Evolutionary conservation across 2,888 invertebrate species (phyloP).

Genomic region (Crematogaster levior): DNA sequence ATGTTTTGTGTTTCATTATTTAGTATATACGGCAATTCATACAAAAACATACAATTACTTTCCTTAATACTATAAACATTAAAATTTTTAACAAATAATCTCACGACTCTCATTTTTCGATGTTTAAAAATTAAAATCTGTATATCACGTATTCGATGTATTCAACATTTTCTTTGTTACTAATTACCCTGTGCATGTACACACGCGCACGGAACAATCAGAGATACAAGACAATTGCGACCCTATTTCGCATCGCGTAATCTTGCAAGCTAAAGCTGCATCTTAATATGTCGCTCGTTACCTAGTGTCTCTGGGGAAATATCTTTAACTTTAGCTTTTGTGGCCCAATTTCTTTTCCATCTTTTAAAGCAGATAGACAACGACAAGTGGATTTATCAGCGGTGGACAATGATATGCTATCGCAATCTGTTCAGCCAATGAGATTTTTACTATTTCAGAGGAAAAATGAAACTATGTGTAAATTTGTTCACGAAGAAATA

Average conservation of each 20-base stretch:
- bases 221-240: constrained; percentile 41
- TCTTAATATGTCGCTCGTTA: constrained; percentile 45
- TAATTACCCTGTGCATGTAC: constrained; percentile 22
- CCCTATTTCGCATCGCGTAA: constrained; percentile 36
- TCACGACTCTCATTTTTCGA: not conserved
- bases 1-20: not conserved
- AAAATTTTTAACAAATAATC: not conserved
- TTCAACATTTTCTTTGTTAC: not conserved
- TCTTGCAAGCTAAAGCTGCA: constrained; percentile 32
- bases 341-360: constrained; percentile 16
- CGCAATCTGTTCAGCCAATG: not conserved
- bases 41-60: not conserved
- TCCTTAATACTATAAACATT: not conserved
- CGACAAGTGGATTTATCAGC: not conserved
- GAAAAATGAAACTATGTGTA: not conserved
- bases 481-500: not conserved
- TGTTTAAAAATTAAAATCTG: not conserved
- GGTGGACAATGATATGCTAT: not conserved
- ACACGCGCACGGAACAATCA: constrained; percentile 3
- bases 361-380: constrained; percentile 3
- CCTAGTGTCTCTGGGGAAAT: constrained; percentile 34
- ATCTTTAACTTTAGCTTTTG: constrained; percentile 48
- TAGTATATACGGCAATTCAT: not conserved
- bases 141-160: not conserved
- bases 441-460: not conserved